Conservation (phyloP, 2,797 vertebrate species). For the Alosa sapidissima region DNA sequence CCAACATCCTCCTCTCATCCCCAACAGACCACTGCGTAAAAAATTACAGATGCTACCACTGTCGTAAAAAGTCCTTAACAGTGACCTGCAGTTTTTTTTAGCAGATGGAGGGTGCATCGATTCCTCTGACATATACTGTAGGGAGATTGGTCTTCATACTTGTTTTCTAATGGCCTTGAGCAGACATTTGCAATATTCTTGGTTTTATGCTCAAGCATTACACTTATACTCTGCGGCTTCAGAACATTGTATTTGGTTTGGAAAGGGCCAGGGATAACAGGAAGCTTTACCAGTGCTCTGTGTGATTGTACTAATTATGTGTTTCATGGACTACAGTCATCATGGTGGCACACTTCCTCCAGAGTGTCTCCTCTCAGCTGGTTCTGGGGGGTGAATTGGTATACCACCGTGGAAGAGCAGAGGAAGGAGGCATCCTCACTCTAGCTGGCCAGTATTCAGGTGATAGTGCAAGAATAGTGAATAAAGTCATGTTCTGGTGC, state of each 20-base stretch:
- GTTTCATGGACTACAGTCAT: constrained; percentile 78
- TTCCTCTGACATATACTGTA: too few relatives aligned
- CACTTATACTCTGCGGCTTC: background rate
- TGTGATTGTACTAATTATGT: background rate
- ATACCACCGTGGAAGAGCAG: constrained; percentile 88
- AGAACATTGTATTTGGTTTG: background rate
- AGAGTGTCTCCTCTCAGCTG: constrained; percentile 87
- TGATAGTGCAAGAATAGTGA: constrained; percentile 50
- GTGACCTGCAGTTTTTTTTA: too few relatives aligned
- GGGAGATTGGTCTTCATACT: background rate
- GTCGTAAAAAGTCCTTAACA: too few relatives aligned
- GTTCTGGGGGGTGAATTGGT: constrained; percentile 93
- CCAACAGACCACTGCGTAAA: too few relatives aligned
- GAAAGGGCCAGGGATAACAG: background rate
- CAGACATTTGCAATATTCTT: background rate
- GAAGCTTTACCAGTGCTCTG: background rate
- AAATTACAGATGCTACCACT: too few relatives aligned
- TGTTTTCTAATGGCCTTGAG: background rate
- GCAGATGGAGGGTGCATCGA: too few relatives aligned
- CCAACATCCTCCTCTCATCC: too few relatives aligned
- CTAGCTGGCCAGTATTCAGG: constrained; percentile 92
- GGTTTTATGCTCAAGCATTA: background rate
- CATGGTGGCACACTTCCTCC: constrained; percentile 94
- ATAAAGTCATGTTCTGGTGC: background rate
- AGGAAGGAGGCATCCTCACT: constrained; percentile 92